Base-by-base conservation (phyloP, 1,140 invertebrate species). In the Hyphantria cunea region DNA sequence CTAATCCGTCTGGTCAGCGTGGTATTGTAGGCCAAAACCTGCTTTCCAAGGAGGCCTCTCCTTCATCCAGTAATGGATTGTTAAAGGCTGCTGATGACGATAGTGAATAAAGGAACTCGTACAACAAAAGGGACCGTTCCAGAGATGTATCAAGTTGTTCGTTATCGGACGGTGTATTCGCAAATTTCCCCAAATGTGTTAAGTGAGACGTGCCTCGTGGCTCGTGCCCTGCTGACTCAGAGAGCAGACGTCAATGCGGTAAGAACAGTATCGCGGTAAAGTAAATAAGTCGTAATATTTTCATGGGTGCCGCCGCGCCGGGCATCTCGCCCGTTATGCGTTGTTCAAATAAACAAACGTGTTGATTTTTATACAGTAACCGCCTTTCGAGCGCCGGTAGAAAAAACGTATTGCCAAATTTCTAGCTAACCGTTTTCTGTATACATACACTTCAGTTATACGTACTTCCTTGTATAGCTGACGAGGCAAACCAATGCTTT, bases 231-330 rank as follows among this genome's bases (percentile, higher is more conserved):
- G 78, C 74, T 86, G 78, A 86, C 52, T 86, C 79, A 84, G 53
- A 49, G 61, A 65, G 58, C 66, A 62, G 74, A 84, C 83, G 82
- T 84, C 82, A 85, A 72, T 76, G 80, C 74, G 70, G 72, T 78
- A 77, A 78, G 77, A 82, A 74, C 77, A 78, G 71, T 72, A 80
- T 78, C 66, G 75, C 74, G 74, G 71, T 89, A 85, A 85, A 87
- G 83, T 86, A 89, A 88, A 88, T 89, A 86, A 85, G 74, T 86
- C 84, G 85, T 86, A 86, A 88, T 86, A 86, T 86, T 88, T 85
- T 82, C 78, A 84, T 84, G 80, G 76, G 81, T 78, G 82, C 81
- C 81, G 79, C 80, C 77, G 74, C 63, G 78, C 74, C 81, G 80
- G 64, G 66, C 65, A 66, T 62, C 67, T 55, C 72, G 64, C 59